Evolutionary conservation across 2,888 invertebrate species (phyloP), one percentile per base, ranked within the genome.

Genomic region (Chorisops tibialis): DNA sequence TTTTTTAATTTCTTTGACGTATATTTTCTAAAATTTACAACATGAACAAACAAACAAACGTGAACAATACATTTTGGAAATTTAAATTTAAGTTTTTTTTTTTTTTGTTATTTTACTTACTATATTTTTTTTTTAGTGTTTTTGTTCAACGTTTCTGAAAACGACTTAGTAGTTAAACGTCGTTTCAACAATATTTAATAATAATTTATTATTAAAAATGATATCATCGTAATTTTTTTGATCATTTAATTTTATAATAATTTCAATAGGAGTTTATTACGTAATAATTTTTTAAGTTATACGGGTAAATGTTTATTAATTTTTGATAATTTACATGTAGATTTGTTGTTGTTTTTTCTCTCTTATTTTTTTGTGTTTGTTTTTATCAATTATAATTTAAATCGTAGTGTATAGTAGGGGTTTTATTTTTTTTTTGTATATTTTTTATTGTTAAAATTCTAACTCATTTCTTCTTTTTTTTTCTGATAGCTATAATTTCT

Each of bases 351-450:
- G 16, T 41, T 11, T 41, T 41, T 11, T 37, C 7, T 37, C 12
- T 37, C 6, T 41, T 5, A 2, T 41, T 16, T 41, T 41, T 41
- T 5, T 41, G 16, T 16, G 41, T 16, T 41, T 41, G 16, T 16
- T 38, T 38, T 38, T 52, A n/a, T n/a, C n/a, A 52, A 52, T n/a
- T 14, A 51, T 21, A 38, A 19, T 12, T 37, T 38, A 16, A 19
- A 37, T 18, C 12, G 11, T 52, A n/a, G 41, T 16, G 41, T n/a
- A 41, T 16, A 16, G 12, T 52, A 37, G 37, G 30, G 50, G 16
- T 52, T 38, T 52, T n/a, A n/a, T n/a, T n/a, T n/a, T n/a, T n/a
- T 39, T 14, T 38, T n/a, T 38, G n/a, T 52, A 52, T 39, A 38
- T 11, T 52, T 37, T 52, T 38, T n/a, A 21, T 50, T 41, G n/a